phyloP scores from a whole-genome alignment of 2,888 invertebrate species.

The Cataglyphis altisquamis region DNA sequence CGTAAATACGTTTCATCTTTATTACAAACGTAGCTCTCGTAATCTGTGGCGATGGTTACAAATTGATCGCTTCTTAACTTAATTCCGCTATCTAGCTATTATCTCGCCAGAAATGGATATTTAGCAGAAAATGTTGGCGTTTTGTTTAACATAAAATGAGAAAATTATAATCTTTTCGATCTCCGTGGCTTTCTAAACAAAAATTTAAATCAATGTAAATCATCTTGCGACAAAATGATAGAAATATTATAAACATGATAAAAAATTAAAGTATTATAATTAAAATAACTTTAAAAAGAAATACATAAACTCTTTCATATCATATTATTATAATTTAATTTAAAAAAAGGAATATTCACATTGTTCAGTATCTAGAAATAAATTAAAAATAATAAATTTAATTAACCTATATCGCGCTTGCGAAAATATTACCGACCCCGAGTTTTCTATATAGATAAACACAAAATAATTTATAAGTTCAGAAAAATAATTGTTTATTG shows the following conservation, averaged over 20 bases:
- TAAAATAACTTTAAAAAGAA: neutral
- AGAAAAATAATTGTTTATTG: conserved; percentile 39
- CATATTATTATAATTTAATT: neutral
- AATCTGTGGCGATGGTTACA: neutral
- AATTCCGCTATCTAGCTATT: neutral
- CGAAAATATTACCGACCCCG: neutral
- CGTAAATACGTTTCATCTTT: conserved; percentile 31
- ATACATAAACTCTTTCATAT: neutral
- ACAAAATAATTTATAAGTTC: conserved; percentile 9
- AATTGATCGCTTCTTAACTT: conserved; percentile 12
- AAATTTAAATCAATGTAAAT: neutral
- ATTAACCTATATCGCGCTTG: neutral
- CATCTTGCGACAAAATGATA: neutral
- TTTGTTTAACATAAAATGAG: neutral
- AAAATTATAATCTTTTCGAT: neutral
- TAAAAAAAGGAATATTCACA: neutral
- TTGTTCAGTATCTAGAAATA: neutral
- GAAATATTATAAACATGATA: neutral
- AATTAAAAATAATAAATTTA: neutral
- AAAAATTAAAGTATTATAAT: neutral
- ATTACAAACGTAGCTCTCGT: neutral
- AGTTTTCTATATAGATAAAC: neutral
- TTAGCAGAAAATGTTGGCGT: neutral
- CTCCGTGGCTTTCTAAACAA: neutral
- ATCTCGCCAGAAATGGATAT: conserved; percentile 5